These are phyloP conservation scores for Cydia splendana DNA, from an alignment of 1,140 invertebrate species.

Conservation along the genomic window DNA sequence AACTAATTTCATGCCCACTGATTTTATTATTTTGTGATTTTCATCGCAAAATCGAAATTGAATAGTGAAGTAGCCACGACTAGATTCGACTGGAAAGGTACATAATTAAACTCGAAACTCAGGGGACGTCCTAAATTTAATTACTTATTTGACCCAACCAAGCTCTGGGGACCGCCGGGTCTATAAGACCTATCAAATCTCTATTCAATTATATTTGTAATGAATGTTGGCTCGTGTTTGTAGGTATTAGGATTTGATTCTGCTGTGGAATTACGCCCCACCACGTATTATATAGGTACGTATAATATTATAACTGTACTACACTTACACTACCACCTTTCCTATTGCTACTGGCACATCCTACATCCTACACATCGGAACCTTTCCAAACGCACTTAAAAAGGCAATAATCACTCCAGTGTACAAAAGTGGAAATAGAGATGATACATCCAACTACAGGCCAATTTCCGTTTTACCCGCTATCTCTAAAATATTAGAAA, in stretches of 20 bases:
- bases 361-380: too few species aligned
- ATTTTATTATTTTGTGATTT: neutral
- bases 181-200: conserved; percentile 47
- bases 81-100: conserved; percentile 40
- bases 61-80: conserved; percentile 34
- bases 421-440: too few species aligned
- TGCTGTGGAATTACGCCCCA: neutral
- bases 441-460: too few species aligned
- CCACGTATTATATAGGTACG: too few species aligned
- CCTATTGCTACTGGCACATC: too few species aligned
- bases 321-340: too few species aligned
- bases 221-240: conserved; percentile 4
- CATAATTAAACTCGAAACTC: conserved; percentile 49
- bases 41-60: neutral
- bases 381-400: too few species aligned
- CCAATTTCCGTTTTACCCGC: too few species aligned
- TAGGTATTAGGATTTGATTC: neutral
- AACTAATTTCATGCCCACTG: too few species aligned
- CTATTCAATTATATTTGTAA: conserved; percentile 32
- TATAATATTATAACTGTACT: too few species aligned
- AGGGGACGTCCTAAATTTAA: conserved; percentile 49
- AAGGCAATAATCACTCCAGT: too few species aligned
- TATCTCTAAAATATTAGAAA: too few species aligned
- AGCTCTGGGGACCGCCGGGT: conserved; percentile 34
- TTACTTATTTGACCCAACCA: conserved; percentile 56